Evolutionary conservation across 2,113 vertebrate genomes (phyloP).

Genomic region (Nymphicus hollandicus): DNA sequence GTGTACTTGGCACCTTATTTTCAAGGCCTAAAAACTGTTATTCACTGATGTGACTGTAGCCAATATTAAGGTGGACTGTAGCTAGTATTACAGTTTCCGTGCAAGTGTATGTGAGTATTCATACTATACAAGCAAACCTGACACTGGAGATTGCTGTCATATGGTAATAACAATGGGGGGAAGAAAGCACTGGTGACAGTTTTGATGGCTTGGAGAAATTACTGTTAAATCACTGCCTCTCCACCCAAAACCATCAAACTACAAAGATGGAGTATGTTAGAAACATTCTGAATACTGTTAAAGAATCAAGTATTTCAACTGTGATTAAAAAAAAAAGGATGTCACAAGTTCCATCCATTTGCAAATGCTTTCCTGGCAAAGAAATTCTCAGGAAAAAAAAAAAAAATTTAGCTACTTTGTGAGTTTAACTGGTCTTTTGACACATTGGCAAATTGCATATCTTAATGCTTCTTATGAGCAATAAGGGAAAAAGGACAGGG

Average conservation of each 20-base stretch:
- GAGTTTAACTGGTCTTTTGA: background rate
- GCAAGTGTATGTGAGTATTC: background rate
- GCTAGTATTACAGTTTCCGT: background rate
- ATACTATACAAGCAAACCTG: background rate
- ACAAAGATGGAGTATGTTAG: background rate
- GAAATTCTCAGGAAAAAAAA: rapidly evolving
- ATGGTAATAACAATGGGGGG: background rate
- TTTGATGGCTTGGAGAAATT: background rate
- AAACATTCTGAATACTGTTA: background rate
- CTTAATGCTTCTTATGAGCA: background rate
- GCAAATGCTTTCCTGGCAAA: background rate
- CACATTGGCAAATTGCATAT: background rate
- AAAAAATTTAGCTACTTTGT: background rate
- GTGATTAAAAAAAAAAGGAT: background rate
- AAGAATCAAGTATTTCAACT: background rate
- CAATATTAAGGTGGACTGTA: background rate
- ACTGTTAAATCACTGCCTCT: background rate
- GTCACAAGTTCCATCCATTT: background rate
- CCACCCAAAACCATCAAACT: background rate
- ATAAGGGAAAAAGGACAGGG: rapidly evolving
- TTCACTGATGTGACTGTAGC: background rate
- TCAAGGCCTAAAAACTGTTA: background rate
- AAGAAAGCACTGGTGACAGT: background rate
- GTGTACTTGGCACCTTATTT: background rate
- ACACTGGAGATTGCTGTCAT: background rate